These are phyloP conservation scores for Amiota communis DNA, from an alignment of 2,888 invertebrate genomes.

Conservation along the genomic window DNA sequence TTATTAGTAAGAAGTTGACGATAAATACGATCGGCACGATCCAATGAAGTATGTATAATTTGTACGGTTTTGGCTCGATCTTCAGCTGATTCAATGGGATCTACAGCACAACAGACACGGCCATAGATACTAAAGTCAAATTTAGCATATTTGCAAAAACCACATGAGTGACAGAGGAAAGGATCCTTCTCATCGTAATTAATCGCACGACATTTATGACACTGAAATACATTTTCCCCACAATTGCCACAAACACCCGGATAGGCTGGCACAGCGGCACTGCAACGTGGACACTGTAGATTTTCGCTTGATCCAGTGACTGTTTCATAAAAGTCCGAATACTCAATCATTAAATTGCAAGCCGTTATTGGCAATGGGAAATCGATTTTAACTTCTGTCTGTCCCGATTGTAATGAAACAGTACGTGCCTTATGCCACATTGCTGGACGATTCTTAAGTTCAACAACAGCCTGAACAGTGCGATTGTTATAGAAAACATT, in stretches of 20 bases:
- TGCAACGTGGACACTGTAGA: slow-evolving; percentile 95
- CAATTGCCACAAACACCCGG: slow-evolving; percentile 91
- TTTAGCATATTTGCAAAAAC: slow-evolving; percentile 99
- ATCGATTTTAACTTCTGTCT: slow-evolving; percentile 96
- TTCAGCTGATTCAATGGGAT: slow-evolving; percentile 97
- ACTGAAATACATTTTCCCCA: slow-evolving; percentile 99
- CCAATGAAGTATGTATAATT: slow-evolving; percentile 90
- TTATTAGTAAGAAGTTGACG: slow-evolving; percentile 92
- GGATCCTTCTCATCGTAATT: slow-evolving; percentile 99
- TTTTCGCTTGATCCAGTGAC: slow-evolving; percentile 92
- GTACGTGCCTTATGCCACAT: slow-evolving; percentile 98
- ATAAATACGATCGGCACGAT: slow-evolving; percentile 95
- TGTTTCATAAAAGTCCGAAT: slow-evolving; percentile 97
- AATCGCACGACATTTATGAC: slow-evolving; percentile 98
- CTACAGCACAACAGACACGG: slow-evolving; percentile 95
- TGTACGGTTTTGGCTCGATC: slow-evolving; percentile 96
- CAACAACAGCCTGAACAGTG: slow-evolving; percentile 96
- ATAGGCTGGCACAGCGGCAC: slow-evolving; percentile 96
- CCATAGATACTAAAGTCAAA: slow-evolving; percentile 96
- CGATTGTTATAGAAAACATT: slow-evolving; percentile 98
- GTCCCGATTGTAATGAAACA: slow-evolving; percentile 90
- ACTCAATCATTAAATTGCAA: slow-evolving; percentile 98
- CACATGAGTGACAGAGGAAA: slow-evolving; percentile 98
- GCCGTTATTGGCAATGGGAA: slow-evolving; percentile 97
- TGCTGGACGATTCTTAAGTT: slow-evolving; percentile 95